Conservation (phyloP, 2,113 vertebrate species). For the Aplodontia rufa region DNA sequence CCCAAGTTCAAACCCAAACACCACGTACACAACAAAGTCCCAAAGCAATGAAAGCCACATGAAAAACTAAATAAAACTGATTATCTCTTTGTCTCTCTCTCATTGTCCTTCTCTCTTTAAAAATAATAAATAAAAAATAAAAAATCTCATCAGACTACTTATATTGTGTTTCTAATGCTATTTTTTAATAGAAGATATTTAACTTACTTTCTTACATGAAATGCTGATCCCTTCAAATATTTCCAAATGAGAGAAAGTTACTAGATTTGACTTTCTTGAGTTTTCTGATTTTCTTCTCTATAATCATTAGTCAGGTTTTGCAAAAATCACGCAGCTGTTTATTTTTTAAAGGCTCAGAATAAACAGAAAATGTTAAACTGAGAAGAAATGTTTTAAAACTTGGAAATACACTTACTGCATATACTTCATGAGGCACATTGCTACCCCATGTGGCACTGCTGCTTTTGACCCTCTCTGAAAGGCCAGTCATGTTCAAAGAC, state of each 20-base stretch:
- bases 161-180: background rate
- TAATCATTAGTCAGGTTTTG: background rate
- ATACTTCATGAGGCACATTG: background rate
- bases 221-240: background rate
- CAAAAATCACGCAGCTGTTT: constrained; percentile 53
- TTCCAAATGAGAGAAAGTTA: background rate
- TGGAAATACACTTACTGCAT: background rate
- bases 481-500: background rate
- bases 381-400: background rate
- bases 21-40: no score
- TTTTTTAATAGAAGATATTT: background rate
- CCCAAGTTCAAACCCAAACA: no score
- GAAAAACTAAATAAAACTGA: no score
- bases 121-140: no score
- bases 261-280: background rate
- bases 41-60: no score
- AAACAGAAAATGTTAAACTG: constrained; percentile 45
- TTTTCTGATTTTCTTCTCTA: constrained; percentile 37
- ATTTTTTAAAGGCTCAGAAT: constrained; percentile 21
- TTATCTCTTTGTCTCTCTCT: no score
- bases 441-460: background rate
- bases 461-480: constrained; percentile 24
- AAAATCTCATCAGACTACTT: background rate
- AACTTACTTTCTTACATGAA: background rate
- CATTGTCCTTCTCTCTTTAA: no score